Evolutionary conservation across 2,888 invertebrate genomes (phyloP).

Genomic region (Drosophila subsilvestris): DNA sequence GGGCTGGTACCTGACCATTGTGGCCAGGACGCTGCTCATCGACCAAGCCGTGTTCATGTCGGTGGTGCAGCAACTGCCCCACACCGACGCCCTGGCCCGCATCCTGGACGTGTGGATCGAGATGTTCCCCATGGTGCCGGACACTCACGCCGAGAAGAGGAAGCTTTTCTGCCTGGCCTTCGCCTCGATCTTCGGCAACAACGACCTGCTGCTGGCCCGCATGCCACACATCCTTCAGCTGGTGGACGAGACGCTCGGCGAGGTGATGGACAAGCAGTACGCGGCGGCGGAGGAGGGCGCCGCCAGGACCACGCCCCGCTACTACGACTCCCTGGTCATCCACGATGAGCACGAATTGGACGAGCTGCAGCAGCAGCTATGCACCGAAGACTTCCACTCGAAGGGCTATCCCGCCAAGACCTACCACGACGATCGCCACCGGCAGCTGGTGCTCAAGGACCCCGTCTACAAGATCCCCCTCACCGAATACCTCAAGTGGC

Average conservation of each 20-base stretch:
- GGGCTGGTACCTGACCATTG: slow-evolving; percentile 90
- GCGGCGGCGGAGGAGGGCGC: slow-evolving; percentile 52
- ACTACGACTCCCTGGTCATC: slow-evolving; percentile 84
- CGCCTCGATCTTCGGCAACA: slow-evolving; percentile 88
- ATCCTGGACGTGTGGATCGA: slow-evolving; percentile 92
- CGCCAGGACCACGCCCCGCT: slow-evolving; percentile 65
- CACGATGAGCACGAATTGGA: slow-evolving; percentile 83
- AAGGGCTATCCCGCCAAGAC: slow-evolving; percentile 88
- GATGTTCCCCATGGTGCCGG: slow-evolving; percentile 91
- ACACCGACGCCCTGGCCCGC: slow-evolving; percentile 88
- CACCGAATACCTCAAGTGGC: slow-evolving; percentile 88
- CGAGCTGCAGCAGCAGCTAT: slow-evolving; percentile 73
- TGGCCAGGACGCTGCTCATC: slow-evolving; percentile 90
- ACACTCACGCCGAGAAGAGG: slow-evolving; percentile 88
- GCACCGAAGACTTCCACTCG: slow-evolving; percentile 85
- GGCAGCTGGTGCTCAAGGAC: slow-evolving; percentile 88
- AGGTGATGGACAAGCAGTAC: slow-evolving; percentile 90
- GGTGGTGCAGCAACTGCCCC: slow-evolving; percentile 84
- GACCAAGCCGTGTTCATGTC: slow-evolving; percentile 88
- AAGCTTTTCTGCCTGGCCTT: slow-evolving; percentile 92
- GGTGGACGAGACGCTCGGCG: slow-evolving; percentile 91
- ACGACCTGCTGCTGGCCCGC: slow-evolving; percentile 88
- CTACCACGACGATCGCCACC: slow-evolving; percentile 89
- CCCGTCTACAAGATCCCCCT: slow-evolving; percentile 92
- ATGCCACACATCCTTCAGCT: slow-evolving; percentile 90